Evolutionary conservation across 2,113 vertebrate genomes (phyloP).

Genomic region (Poicephalus meyeri): DNA sequence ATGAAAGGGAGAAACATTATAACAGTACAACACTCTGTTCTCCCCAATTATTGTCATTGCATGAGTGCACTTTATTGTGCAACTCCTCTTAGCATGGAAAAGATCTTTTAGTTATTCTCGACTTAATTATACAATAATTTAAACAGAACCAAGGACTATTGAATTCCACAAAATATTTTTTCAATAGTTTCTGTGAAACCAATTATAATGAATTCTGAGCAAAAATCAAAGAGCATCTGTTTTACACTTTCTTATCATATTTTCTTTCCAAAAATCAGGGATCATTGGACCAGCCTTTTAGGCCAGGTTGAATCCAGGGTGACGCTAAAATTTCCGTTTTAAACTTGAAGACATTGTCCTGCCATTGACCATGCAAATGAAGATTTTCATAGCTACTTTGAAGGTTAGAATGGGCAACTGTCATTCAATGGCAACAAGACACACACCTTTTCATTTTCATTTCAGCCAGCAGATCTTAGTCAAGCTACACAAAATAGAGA

Average conservation of each 20-base stretch:
- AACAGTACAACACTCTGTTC: neutral
- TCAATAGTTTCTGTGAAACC: neutral
- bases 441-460: neutral
- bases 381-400: neutral
- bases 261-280: neutral
- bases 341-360: neutral
- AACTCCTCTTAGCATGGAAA: neutral
- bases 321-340: neutral
- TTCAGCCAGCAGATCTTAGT: neutral
- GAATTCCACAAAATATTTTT: neutral
- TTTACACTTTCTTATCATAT: neutral
- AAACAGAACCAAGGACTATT: neutral
- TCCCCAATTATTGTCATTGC: neutral
- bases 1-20: conserved; percentile 28
- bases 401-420: neutral
- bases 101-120: neutral
- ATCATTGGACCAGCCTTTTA: neutral
- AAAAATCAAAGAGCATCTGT: neutral
- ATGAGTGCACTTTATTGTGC: neutral
- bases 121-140: conserved; percentile 21
- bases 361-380: neutral
- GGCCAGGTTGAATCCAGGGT: neutral
- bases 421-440: neutral
- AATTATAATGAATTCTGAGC: neutral
- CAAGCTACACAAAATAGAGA: neutral